Evolutionary conservation across 2,797 vertebrate species (phyloP).

Genomic region (Helarctos malayanus): DNA sequence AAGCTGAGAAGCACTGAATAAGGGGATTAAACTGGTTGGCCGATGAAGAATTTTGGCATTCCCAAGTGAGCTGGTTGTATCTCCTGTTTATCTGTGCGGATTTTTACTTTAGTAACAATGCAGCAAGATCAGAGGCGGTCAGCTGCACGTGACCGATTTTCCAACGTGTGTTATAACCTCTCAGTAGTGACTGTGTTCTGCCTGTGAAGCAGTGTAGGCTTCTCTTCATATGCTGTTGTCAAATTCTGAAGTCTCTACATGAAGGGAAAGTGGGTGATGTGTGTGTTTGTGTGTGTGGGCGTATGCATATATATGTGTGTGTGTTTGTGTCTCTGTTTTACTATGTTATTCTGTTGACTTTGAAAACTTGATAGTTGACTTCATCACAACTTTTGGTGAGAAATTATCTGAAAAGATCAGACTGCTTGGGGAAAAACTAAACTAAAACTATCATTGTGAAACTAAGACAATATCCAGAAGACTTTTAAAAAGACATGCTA

Average conservation of each 20-base stretch:
- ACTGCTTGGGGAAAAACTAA: not conserved
- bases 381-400: not conserved
- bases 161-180: not conserved
- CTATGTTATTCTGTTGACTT: not conserved
- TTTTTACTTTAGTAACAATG: not conserved
- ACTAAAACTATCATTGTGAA: not conserved
- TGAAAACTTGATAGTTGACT: conserved; percentile 11
- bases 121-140: not conserved
- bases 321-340: conserved; percentile 47
- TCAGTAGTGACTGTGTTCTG: not conserved
- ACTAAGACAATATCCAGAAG: not conserved
- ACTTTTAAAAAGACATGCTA: not conserved
- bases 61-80: not conserved
- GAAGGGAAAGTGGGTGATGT: conserved; percentile 78
- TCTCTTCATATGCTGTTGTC: conserved; percentile 69
- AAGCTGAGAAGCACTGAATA: not conserved
- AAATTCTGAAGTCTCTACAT: conserved; percentile 63
- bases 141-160: not conserved
- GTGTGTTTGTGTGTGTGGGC: conserved; percentile 45
- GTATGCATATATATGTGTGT: conserved; percentile 12
- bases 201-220: not conserved
- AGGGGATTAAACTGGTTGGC: not conserved
- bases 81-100: conserved; percentile 3
- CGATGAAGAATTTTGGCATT: conserved; percentile 13
- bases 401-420: conserved; percentile 25